Evolutionary conservation across 1,140 invertebrate species (phyloP).

Genomic region (Drosophila insularis): DNA sequence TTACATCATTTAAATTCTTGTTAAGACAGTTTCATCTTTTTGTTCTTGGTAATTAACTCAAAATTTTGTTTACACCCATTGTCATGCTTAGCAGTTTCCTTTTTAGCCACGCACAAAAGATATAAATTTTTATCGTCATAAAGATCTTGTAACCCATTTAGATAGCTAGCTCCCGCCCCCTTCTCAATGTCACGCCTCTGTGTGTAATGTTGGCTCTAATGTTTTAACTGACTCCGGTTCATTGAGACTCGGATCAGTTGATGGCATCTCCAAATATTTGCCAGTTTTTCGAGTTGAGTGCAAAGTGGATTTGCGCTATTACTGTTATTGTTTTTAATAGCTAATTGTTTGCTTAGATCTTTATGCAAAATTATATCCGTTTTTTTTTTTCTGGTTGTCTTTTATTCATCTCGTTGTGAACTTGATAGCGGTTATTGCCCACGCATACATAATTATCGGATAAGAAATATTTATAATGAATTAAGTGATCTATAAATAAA

Average conservation of each 20-base stretch:
- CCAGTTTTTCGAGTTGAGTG: constrained; percentile 15
- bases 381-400: neutral
- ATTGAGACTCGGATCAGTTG: constrained; percentile 22
- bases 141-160: neutral
- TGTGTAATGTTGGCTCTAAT: neutral
- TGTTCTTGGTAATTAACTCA: neutral
- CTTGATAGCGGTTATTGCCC: constrained; percentile 72
- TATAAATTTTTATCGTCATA: neutral
- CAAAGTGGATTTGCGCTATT: constrained; percentile 44
- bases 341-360: constrained; percentile 69
- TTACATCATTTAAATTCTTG: neutral
- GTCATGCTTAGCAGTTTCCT: neutral
- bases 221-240: neutral
- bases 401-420: constrained; percentile 21
- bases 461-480: constrained; percentile 36
- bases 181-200: neutral
- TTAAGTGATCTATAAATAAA: constrained; percentile 65
- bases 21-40: neutral
- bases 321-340: constrained; percentile 65
- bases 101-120: neutral
- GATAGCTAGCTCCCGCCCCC: neutral
- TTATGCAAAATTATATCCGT: constrained; percentile 35
- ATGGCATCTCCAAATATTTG: constrained; percentile 62
- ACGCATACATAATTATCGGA: constrained; percentile 4
- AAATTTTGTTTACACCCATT: neutral